phyloP scores from a whole-genome alignment of 2,888 invertebrate genomes.

The Dysmachus trigonus region DNA sequence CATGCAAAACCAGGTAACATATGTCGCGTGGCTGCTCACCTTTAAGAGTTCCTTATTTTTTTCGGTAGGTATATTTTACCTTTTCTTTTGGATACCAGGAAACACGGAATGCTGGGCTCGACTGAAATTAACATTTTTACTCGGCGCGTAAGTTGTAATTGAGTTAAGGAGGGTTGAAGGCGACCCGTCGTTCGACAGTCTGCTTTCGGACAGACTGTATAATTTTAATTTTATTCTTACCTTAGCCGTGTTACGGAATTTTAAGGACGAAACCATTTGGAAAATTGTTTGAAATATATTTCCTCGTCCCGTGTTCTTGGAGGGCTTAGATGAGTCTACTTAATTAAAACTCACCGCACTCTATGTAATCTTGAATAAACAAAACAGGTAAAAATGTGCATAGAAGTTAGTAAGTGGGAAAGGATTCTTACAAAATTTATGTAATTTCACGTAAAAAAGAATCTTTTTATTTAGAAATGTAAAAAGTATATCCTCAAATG shows the following conservation, averaged over 20 bases:
- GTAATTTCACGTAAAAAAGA: too few species aligned
- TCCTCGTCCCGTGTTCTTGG: neutral
- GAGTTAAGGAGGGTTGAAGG: conserved; percentile 15
- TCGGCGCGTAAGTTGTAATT: conserved; percentile 24
- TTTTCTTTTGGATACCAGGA: conserved; percentile 19
- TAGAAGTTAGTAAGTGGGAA: neutral
- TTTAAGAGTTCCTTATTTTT: conserved; percentile 17
- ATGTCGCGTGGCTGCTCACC: conserved; percentile 42
- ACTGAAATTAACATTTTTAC: conserved; percentile 21
- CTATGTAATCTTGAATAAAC: neutral
- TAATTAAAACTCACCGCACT: neutral
- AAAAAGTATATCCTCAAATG: too few species aligned
- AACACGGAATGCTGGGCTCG: conserved; percentile 20
- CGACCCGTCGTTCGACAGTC: neutral
- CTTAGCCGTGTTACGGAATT: neutral
- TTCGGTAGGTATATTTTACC: neutral
- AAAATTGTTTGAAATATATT: neutral
- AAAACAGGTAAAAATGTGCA: too few species aligned
- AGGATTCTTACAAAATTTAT: neutral
- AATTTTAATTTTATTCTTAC: neutral
- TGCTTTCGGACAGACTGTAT: neutral
- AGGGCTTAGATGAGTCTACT: neutral
- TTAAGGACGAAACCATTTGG: neutral
- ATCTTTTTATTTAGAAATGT: too few species aligned
- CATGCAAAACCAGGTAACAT: conserved; percentile 13